Conservation (phyloP, 2,797 vertebrate species). For the Oophaga sylvatica region DNA sequence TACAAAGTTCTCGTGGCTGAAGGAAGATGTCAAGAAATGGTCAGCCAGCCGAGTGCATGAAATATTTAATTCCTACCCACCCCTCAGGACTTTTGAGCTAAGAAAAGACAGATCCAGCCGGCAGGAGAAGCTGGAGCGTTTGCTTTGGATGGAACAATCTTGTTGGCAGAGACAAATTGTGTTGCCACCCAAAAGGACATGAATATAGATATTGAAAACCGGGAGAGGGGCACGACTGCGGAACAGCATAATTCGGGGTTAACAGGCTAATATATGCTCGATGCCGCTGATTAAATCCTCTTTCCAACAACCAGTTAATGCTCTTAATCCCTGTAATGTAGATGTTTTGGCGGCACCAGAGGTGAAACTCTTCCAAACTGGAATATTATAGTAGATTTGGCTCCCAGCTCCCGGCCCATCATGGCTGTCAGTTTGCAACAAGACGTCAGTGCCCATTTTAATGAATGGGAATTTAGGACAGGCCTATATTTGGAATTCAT, state of each 20-base stretch:
- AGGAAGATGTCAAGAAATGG: constrained; percentile 56
- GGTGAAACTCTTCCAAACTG: constrained; percentile 51
- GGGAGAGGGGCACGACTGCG: constrained; percentile 19
- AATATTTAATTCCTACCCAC: constrained; percentile 56
- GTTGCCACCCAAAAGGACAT: constrained; percentile 36
- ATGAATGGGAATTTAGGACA: constrained; percentile 60
- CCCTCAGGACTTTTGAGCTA: constrained; percentile 43
- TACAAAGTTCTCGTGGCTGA: constrained; percentile 41
- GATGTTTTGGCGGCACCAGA: constrained; percentile 54
- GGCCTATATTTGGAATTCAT: constrained; percentile 51
- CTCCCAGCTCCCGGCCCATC: constrained; percentile 29
- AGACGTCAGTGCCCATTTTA: constrained; percentile 51
- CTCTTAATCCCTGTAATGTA: constrained; percentile 59
- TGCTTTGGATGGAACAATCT: constrained; percentile 21
- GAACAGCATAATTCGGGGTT: constrained; percentile 8
- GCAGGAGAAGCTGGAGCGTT: constrained; percentile 28
- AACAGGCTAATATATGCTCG: constrained; percentile 11
- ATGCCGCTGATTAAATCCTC: background rate
- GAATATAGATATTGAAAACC: constrained; percentile 39
- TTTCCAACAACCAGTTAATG: constrained; percentile 58
- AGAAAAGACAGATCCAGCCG: constrained; percentile 27
- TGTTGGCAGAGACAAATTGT: constrained; percentile 3
- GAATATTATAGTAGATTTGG: constrained; percentile 59
- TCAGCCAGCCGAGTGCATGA: constrained; percentile 55
- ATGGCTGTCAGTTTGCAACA: constrained; percentile 47